Evolutionary conservation across 2,888 invertebrate species (phyloP).

Genomic region (Chrysolina americana): DNA sequence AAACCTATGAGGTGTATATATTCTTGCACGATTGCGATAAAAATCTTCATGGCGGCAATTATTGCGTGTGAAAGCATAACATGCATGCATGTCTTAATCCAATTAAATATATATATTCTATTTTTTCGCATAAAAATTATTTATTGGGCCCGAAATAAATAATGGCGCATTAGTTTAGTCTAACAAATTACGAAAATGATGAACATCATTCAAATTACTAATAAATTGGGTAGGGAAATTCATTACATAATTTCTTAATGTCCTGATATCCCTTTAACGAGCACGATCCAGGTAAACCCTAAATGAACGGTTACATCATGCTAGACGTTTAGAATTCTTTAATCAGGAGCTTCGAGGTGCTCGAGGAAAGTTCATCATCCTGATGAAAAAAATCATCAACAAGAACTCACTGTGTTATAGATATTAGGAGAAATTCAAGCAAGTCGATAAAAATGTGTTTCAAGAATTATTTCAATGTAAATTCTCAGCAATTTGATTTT

Average conservation of each 20-base stretch:
- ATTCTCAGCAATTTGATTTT: too few species aligned
- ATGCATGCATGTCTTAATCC: conserved; percentile 62
- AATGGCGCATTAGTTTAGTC: conserved; percentile 47
- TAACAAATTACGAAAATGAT: conserved; percentile 51
- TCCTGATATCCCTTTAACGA: conserved; percentile 45
- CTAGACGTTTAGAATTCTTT: background rate
- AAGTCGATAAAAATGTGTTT: too few species aligned
- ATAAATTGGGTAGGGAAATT: conserved; percentile 50
- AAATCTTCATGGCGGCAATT: conserved; percentile 51
- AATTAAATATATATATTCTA: conserved; percentile 58
- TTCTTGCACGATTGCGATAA: conserved; percentile 49
- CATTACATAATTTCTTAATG: conserved; percentile 53
- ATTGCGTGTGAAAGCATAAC: conserved; percentile 56
- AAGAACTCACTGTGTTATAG: too few species aligned
- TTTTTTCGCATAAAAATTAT: conserved; percentile 47
- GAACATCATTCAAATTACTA: conserved; percentile 54
- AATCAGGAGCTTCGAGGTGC: background rate
- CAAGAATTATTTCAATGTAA: too few species aligned
- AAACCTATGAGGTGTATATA: conserved; percentile 47
- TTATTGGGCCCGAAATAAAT: conserved; percentile 49
- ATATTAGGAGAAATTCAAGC: too few species aligned
- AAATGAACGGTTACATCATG: conserved; percentile 45
- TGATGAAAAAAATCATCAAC: too few species aligned
- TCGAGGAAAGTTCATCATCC: background rate
- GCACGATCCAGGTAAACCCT: conserved; percentile 38